Percentiles rank a stretch among this genome's conserved stretches.
These are phyloP conservation scores for Chrysocyon brachyurus DNA, from an alignment of 2,797 vertebrate species.

Conservation along the genomic window DNA sequence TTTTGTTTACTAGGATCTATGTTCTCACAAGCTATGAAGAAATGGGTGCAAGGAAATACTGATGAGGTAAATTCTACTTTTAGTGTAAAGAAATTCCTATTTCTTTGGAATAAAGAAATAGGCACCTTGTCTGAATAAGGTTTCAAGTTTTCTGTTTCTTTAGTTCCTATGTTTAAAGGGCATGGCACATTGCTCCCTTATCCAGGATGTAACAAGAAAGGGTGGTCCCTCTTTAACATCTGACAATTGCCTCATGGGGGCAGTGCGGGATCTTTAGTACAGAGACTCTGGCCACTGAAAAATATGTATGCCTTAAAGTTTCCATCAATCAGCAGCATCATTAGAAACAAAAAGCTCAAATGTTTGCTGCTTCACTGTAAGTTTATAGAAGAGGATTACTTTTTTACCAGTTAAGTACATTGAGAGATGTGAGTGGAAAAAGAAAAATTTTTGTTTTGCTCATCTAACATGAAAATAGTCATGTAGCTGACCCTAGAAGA, in stretches of 20 bases:
- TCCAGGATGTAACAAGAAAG: not conserved
- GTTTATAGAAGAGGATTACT: constrained; percentile 3
- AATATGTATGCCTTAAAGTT: not conserved
- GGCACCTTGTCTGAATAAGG: not conserved
- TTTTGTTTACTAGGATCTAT: constrained; percentile 93
- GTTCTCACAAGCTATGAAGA: constrained; percentile 99
- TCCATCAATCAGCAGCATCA: not conserved
- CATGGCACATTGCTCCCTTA: not conserved
- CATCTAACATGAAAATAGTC: constrained; percentile 35
- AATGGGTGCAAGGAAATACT: constrained; percentile 98
- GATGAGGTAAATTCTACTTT: constrained; percentile 93
- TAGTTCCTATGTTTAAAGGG: not conserved
- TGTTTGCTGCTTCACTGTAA: not conserved
- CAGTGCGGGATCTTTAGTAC: not conserved
- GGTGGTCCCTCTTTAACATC: not conserved
- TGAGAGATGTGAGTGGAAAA: not conserved
- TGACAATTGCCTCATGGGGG: not conserved
- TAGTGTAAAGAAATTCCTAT: not conserved
- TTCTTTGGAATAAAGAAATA: not conserved
- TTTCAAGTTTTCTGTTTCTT: constrained; percentile 26
- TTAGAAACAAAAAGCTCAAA: not conserved
- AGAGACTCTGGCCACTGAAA: not conserved
- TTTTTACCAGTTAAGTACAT: not conserved
- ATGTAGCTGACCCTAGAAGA: not conserved
- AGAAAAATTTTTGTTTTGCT: constrained; percentile 33